phyloP scores from a whole-genome alignment of 2,888 invertebrate genomes.

The Glyphotaelius pellucidus region DNA sequence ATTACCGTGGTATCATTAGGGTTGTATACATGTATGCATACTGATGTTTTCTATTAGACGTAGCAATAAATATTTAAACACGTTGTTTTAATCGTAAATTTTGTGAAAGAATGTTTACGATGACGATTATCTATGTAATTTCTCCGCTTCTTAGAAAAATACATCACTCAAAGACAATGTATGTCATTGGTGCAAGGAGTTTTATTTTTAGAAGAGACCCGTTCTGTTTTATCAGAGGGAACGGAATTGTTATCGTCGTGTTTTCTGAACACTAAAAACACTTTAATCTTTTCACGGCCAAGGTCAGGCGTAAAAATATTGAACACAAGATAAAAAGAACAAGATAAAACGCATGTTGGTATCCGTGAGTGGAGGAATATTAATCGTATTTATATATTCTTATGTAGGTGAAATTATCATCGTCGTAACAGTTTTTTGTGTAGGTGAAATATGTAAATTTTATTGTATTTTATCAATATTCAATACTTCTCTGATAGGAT shows the following conservation, averaged over 20 bases:
- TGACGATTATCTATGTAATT: neutral
- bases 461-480: neutral
- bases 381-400: neutral
- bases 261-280: constrained; percentile 42
- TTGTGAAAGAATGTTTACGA: neutral
- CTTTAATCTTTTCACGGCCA: constrained; percentile 47
- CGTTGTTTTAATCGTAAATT: neutral
- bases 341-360: neutral
- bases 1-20: too few species aligned
- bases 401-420: neutral
- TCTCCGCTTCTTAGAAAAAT: neutral
- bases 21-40: too few species aligned
- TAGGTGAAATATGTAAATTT: neutral
- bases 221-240: constrained; percentile 20
- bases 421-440: neutral
- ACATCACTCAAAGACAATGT: neutral
- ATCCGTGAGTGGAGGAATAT: neutral
- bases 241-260: constrained; percentile 12
- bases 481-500: neutral
- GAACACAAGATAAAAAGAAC: neutral
- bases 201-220: neutral
- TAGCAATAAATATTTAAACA: too few species aligned
- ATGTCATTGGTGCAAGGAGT: neutral
- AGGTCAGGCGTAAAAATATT: constrained; percentile 37
- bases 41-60: too few species aligned